Evolutionary conservation across 2,113 vertebrate species (phyloP).

Genomic region (Oreochromis niloticus): DNA sequence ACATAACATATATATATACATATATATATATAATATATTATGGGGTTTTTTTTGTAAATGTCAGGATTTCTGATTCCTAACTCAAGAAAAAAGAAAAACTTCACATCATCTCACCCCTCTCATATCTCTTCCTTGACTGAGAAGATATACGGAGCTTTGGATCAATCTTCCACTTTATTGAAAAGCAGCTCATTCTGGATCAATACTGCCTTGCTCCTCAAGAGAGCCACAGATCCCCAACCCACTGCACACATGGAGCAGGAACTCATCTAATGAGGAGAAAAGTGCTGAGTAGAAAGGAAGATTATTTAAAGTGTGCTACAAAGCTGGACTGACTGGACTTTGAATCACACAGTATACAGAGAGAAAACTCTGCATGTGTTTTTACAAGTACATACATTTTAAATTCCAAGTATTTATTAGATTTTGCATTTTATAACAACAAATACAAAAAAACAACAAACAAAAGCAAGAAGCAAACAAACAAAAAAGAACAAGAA

Average conservation of each 20-base stretch:
- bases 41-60: rapidly evolving
- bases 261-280: constrained; percentile 10
- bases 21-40: neutral
- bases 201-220: neutral
- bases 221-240: constrained; percentile 7
- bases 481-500: neutral
- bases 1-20: neutral
- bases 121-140: neutral
- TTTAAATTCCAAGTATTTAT: neutral
- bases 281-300: constrained; percentile 24
- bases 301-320: neutral
- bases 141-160: neutral
- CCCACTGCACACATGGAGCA: neutral
- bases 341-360: neutral
- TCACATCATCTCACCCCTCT: neutral
- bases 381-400: neutral
- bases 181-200: constrained; percentile 34
- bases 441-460: neutral
- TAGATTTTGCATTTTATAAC: neutral
- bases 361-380: neutral
- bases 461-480: neutral
- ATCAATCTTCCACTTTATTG: constrained; percentile 25
- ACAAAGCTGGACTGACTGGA: neutral
- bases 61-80: neutral
- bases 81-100: neutral